Percentiles rank a stretch among this genome's conserved stretches.
Evolutionary conservation across 1,140 invertebrate genomes (phyloP).

Genomic region (Trichoplusia ni): DNA sequence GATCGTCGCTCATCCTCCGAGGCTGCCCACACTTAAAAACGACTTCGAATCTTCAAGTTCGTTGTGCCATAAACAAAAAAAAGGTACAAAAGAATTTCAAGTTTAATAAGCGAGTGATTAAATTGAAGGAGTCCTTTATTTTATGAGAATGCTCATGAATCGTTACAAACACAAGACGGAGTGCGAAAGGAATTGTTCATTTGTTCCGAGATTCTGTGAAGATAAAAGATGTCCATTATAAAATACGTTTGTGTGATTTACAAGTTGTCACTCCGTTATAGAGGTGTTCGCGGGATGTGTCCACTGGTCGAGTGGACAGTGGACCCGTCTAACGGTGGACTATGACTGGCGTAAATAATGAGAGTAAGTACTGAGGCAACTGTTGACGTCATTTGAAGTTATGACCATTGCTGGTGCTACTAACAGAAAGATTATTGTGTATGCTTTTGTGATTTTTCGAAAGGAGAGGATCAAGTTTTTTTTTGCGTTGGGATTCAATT

Average conservation of each 20-base stretch:
- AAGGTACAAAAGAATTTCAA: slow-evolving; percentile 25
- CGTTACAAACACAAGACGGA: slow-evolving; percentile 15
- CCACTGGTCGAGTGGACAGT: not conserved
- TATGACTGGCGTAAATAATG: slow-evolving; percentile 18
- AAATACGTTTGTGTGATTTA: slow-evolving; percentile 23
- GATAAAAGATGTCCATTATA: slow-evolving; percentile 25
- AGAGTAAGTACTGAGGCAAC: not conserved
- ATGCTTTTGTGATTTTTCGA: too few relatives aligned
- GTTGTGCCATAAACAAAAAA: slow-evolving; percentile 1
- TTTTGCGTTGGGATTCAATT: too few relatives aligned
- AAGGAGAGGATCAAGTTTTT: too few relatives aligned
- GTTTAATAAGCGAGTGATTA: slow-evolving; percentile 18
- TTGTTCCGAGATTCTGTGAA: slow-evolving; percentile 11
- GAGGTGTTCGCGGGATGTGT: slow-evolving; percentile 1
- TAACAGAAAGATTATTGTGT: too few relatives aligned
- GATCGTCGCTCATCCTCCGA: not conserved
- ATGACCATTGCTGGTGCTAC: too few relatives aligned
- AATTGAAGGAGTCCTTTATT: slow-evolving; percentile 20
- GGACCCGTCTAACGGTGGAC: not conserved
- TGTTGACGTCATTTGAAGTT: too few relatives aligned
- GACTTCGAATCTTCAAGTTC: not conserved
- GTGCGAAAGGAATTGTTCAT: not conserved
- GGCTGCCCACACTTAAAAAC: not conserved
- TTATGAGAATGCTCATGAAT: slow-evolving; percentile 13
- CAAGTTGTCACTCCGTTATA: slow-evolving; percentile 11